Conservation (phyloP, 2,797 vertebrate genomes). For the Sebastiscus tertius region DNA sequence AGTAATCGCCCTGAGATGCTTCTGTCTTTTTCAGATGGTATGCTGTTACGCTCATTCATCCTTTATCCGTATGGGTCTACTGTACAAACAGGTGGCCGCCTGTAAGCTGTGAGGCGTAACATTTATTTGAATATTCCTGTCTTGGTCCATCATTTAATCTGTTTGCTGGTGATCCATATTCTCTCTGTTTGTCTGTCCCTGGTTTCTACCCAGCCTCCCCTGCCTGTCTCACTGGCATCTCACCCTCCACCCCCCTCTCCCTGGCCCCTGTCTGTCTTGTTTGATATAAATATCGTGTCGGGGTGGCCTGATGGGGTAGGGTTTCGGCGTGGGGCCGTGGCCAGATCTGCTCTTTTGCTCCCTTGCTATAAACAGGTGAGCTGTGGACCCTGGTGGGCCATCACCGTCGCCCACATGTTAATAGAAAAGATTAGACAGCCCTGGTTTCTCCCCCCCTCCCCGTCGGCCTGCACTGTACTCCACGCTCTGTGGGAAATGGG, state of each 20-base stretch:
- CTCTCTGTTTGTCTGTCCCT: background rate
- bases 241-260: conserved; percentile 40
- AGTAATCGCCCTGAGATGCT: conserved; percentile 57
- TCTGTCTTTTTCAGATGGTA: conserved; percentile 46
- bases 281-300: conserved; percentile 83
- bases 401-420: conserved; percentile 53
- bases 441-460: background rate
- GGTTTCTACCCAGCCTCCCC: conserved; percentile 19
- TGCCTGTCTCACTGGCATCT: conserved; percentile 50
- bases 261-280: conserved; percentile 66
- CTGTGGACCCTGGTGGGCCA: conserved; percentile 56
- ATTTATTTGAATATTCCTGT: background rate
- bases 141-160: background rate
- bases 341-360: conserved; percentile 70
- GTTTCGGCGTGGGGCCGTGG: conserved; percentile 70
- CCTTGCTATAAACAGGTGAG: conserved; percentile 78
- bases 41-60: conserved; percentile 35
- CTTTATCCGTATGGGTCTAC: conserved; percentile 19
- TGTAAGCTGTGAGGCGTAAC: background rate
- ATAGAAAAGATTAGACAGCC: conserved; percentile 50
- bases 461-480: conserved; percentile 12
- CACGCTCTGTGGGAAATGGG: conserved; percentile 42
- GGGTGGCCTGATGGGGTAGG: conserved; percentile 69
- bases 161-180: conserved; percentile 5
- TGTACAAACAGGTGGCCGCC: background rate